These are phyloP conservation scores for Rhinolophus sinicus DNA, from an alignment of 2,113 vertebrate species.

Conservation along the genomic window DNA sequence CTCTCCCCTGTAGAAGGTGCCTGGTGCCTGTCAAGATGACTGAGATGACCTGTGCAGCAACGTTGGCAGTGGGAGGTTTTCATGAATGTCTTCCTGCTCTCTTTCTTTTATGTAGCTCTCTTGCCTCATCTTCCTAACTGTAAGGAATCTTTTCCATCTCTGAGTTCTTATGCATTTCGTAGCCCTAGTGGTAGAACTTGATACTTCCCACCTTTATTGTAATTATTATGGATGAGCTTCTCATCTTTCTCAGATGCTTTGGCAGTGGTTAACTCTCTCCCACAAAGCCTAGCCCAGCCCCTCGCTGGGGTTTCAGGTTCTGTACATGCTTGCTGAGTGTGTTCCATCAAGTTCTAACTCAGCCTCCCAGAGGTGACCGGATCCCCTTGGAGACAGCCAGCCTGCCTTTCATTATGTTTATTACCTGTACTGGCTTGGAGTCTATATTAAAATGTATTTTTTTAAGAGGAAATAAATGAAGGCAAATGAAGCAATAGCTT, in stretches of 20 bases:
- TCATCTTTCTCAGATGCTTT: not conserved
- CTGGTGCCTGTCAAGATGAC: too few relatives aligned
- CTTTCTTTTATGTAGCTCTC: not conserved
- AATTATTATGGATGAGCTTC: not conserved
- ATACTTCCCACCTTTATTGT: not conserved
- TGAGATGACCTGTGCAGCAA: not conserved
- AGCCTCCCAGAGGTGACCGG: not conserved
- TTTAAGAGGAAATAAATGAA: conserved; percentile 62
- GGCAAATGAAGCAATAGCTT: conserved; percentile 52
- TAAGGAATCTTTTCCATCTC: not conserved
- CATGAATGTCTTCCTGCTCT: not conserved
- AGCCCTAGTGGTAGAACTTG: conserved; percentile 20
- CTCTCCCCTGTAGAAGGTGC: not conserved
- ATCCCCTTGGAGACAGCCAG: conserved; percentile 41
- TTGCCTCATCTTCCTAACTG: not conserved
- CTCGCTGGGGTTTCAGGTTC: not conserved
- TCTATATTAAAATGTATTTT: conserved; percentile 71
- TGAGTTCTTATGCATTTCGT: not conserved
- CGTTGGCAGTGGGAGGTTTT: not conserved
- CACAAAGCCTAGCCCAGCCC: not conserved
- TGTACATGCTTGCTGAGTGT: not conserved
- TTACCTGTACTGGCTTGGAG: conserved; percentile 69
- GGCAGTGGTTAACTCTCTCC: not conserved
- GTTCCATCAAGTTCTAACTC: not conserved
- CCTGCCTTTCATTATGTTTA: conserved; percentile 69